Evolutionary conservation across 2,113 vertebrate genomes (phyloP), one percentile per base, ranked within the genome.

Genomic region (Psephotus haematonotus): DNA sequence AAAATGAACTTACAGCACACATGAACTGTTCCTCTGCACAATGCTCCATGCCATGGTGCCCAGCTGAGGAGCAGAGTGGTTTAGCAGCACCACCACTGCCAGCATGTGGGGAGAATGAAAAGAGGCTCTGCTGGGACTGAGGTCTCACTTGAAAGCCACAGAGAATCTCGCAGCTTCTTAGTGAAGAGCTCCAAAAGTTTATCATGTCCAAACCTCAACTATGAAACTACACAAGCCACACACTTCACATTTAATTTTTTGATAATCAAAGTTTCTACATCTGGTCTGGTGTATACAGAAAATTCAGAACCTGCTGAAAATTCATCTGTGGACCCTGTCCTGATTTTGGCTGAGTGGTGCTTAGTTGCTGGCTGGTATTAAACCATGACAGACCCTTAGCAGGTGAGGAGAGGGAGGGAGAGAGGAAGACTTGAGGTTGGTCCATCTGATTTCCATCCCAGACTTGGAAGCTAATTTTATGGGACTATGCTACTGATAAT

Each of bases 1-100:
- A 85, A 41, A 74, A 57, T 11, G 25, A 69, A 25, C 8, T 57
- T 41, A 5, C 1, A 68, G 46, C 0, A 0, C 22, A 14, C 8
- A 39, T 25, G 17, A 6, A 8, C 10, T 41, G 3, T 13, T 75
- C 6, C 12, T 6, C 11, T 37, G 41, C 6, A n/a, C 4, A 10
- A 24, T 41, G 20, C 1, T 74, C 4, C 0, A 0, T 31, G 19
- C 17, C 41, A 19, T 6, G 31, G 6, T 41, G 8, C 18, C 37
- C 19, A 24, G 9, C n/a, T 33, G 53, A 53, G 39, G 6, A 11
- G 27, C 69, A 81, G 46, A 22, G 20, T 0, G 0, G 29, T 17
- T 1, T 1, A 29, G 68, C 24, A 55, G 15, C 12, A 8, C 14
- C 11, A 28, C 6, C 24, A 17, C 28, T 49, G 55, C 22, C 35